phyloP scores from a whole-genome alignment of 2,888 invertebrate species.

The Metalampra italica region DNA sequence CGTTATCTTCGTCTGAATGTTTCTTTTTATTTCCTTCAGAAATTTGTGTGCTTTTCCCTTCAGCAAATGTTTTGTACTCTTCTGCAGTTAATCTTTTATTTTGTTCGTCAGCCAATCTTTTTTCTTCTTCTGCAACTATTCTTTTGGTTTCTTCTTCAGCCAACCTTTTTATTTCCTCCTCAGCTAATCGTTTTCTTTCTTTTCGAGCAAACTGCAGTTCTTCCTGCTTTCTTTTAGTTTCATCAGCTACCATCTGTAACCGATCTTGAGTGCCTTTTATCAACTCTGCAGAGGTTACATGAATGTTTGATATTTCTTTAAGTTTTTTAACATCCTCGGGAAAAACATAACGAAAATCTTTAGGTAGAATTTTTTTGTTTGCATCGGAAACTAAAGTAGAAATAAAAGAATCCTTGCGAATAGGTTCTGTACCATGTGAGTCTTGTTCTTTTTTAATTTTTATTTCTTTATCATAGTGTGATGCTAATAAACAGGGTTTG shows the following conservation, averaged over 20 bases:
- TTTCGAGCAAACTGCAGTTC: slow-evolving; percentile 7
- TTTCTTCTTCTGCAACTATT: slow-evolving; percentile 5
- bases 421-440: background rate
- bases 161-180: slow-evolving; percentile 13
- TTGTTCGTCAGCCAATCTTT: background rate
- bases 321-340: slow-evolving; percentile 20
- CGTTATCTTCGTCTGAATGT: background rate
- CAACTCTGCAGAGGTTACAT: slow-evolving; percentile 43
- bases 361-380: slow-evolving; percentile 17
- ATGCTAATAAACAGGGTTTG: background rate
- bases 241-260: slow-evolving; percentile 19
- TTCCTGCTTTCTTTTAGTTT: slow-evolving; percentile 21
- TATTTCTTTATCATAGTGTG: background rate
- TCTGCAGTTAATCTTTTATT: background rate
- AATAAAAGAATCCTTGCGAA: background rate
- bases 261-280: slow-evolving; percentile 41
- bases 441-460: background rate
- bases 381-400: background rate
- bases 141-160: slow-evolving; percentile 10
- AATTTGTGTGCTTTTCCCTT: too few species aligned
- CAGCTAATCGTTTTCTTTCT: slow-evolving; percentile 14
- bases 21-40: too few species aligned
- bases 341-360: slow-evolving; percentile 44
- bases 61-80: background rate
- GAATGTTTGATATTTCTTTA: slow-evolving; percentile 11